Percentiles rank a stretch among this genome's conserved stretches.
Conservation (phyloP, 2,797 vertebrate species). For the Hephaestus fuliginosus region DNA sequence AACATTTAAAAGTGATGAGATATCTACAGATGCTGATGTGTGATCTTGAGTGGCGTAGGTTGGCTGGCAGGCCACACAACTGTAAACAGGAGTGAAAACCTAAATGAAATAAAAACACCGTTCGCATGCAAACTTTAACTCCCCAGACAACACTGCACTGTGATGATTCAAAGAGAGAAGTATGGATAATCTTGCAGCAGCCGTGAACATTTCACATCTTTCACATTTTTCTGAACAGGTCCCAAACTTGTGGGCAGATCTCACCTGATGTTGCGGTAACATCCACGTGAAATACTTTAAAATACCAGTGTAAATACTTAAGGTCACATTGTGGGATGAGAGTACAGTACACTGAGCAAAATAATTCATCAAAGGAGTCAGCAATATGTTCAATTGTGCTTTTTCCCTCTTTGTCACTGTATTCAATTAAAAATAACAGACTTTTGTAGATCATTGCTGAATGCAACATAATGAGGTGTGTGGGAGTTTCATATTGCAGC, state of each 20-base stretch:
- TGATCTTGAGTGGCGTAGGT: conserved; percentile 40
- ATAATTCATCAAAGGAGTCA: conserved; percentile 14
- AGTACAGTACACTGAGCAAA: conserved; percentile 35
- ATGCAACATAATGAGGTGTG: conserved; percentile 41
- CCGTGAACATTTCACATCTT: conserved; percentile 24
- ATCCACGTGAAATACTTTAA: conserved; percentile 37
- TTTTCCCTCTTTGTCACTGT: conserved; percentile 16
- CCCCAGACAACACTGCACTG: conserved; percentile 24
- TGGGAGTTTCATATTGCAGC: conserved; percentile 48
- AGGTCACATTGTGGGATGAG: conserved; percentile 39
- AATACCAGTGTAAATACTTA: conserved; percentile 40
- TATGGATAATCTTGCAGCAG: conserved; percentile 15
- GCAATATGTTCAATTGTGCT: conserved; percentile 63
- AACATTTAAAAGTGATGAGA: conserved; percentile 39
- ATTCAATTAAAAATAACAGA: conserved; percentile 36
- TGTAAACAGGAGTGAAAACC: conserved; percentile 63
- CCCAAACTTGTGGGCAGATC: conserved; percentile 28
- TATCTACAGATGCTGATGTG: conserved; percentile 61
- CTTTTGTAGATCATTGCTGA: conserved; percentile 36
- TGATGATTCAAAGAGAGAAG: conserved; percentile 48
- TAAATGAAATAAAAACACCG: conserved; percentile 26
- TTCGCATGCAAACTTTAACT: conserved; percentile 42
- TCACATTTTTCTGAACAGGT: conserved; percentile 13
- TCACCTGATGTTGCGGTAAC: conserved; percentile 10
- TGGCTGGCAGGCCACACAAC: conserved; percentile 40